These are phyloP conservation scores for Psilopogon haemacephalus DNA, from an alignment of 2,113 vertebrate species.

Conservation along the genomic window DNA sequence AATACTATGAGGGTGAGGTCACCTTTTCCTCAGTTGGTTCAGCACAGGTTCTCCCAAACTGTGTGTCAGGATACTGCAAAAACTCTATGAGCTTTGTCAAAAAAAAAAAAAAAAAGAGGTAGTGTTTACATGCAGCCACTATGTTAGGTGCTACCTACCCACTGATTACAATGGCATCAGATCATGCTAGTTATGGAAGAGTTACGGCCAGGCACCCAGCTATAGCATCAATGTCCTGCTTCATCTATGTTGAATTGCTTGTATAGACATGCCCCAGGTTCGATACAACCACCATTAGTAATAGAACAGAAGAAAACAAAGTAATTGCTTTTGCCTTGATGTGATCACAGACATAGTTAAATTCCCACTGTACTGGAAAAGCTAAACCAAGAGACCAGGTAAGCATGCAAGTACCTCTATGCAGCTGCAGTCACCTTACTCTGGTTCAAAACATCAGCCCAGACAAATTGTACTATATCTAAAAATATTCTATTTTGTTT, in stretches of 20 bases:
- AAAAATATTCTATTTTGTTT: not conserved
- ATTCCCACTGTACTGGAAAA: not conserved
- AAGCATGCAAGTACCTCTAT: not conserved
- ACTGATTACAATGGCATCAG: not conserved
- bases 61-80: conserved; percentile 10
- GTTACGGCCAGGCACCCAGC: not conserved
- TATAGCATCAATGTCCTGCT: not conserved
- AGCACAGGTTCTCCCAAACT: not conserved
- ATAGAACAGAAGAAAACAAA: not conserved
- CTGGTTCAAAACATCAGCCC: not conserved
- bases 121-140: not conserved
- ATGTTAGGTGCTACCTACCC: not conserved
- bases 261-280: not conserved
- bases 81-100: not conserved
- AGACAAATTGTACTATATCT: not conserved
- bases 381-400: not conserved
- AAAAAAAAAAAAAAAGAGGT: too few species aligned
- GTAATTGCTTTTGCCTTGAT: not conserved
- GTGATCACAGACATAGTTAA: not conserved
- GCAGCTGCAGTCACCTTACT: not conserved
- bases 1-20: conserved; percentile 55
- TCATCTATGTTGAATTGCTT: not conserved
- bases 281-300: not conserved
- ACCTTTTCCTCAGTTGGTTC: conserved; percentile 30
- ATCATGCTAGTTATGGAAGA: not conserved